Percentiles rank a stretch among this genome's conserved stretches.
phyloP scores from a whole-genome alignment of 2,888 invertebrate genomes.

The Epistrophe grossulariae region DNA sequence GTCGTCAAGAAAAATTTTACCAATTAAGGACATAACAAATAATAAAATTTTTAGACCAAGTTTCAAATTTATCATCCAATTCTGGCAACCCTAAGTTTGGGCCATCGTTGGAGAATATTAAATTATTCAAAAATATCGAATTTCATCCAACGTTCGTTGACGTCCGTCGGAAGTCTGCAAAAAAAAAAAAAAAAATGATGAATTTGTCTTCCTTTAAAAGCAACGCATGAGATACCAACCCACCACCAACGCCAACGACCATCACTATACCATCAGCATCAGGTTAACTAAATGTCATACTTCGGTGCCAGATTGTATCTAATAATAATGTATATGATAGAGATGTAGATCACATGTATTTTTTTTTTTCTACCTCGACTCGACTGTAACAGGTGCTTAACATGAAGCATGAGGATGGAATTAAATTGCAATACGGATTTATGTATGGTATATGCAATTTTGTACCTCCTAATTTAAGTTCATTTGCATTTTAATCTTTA shows the following conservation, averaged over 20 bases:
- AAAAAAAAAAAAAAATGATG: not conserved
- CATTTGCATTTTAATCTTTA: constrained; percentile 40
- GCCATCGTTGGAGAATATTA: not conserved
- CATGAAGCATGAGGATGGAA: constrained; percentile 4
- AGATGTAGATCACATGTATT: not conserved
- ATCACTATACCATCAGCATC: constrained; percentile 17
- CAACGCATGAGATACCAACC: not conserved
- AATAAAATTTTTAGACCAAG: too few relatives aligned
- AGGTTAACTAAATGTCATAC: constrained; percentile 17
- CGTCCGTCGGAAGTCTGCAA: not conserved
- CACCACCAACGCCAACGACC: not conserved
- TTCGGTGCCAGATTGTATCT: constrained; percentile 28
- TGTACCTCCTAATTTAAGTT: not conserved
- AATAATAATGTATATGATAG: not conserved
- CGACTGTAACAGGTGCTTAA: constrained; percentile 39
- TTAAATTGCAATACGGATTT: constrained; percentile 36
- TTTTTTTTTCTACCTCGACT: not conserved
- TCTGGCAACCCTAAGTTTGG: not conserved
- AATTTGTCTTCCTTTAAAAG: not conserved
- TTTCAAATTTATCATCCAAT: not conserved
- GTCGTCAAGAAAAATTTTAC: too few relatives aligned
- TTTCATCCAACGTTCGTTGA: constrained; percentile 27
- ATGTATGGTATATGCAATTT: not conserved
- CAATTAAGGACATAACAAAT: too few relatives aligned
- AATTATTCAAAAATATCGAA: constrained; percentile 50